Conservation (phyloP, 2,113 vertebrate genomes). For the Budorcas taxicolor region DNA sequence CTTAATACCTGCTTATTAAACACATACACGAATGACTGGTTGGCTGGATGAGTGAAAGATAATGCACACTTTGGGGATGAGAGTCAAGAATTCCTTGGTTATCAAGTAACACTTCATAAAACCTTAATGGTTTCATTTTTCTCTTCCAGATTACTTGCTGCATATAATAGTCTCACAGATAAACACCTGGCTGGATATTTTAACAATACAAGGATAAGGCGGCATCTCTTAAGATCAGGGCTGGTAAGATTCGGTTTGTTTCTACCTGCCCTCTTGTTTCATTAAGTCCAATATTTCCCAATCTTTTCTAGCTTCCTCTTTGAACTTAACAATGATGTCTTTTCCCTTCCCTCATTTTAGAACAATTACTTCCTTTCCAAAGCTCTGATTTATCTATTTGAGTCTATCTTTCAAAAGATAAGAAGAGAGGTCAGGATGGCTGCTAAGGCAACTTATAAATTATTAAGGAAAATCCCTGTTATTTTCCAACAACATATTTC, state of each 20-base stretch:
- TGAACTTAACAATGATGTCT: neutral
- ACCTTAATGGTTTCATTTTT: slow-evolving; percentile 40
- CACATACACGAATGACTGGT: neutral
- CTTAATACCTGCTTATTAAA: neutral
- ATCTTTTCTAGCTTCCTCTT: slow-evolving; percentile 5
- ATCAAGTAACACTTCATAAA: slow-evolving; percentile 12
- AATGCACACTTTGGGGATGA: neutral
- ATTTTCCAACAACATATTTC: neutral
- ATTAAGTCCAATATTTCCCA: neutral
- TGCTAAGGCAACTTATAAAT: neutral
- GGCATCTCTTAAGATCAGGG: slow-evolving; percentile 90
- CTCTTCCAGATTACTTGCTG: slow-evolving; percentile 82
- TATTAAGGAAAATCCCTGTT: neutral
- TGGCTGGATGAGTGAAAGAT: neutral
- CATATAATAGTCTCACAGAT: slow-evolving; percentile 96
- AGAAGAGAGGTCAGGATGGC: neutral
- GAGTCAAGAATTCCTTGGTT: neutral
- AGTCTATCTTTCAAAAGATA: slow-evolving; percentile 4
- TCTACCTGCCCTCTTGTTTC: neutral
- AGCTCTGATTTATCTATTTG: slow-evolving; percentile 13
- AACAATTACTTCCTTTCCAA: neutral
- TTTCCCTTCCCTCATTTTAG: neutral
- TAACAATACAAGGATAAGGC: slow-evolving; percentile 88
- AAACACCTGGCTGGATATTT: slow-evolving; percentile 93
- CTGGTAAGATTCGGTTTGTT: slow-evolving; percentile 82